Evolutionary conservation across 2,113 vertebrate genomes (phyloP).

Genomic region (Capreolus pygargus): DNA sequence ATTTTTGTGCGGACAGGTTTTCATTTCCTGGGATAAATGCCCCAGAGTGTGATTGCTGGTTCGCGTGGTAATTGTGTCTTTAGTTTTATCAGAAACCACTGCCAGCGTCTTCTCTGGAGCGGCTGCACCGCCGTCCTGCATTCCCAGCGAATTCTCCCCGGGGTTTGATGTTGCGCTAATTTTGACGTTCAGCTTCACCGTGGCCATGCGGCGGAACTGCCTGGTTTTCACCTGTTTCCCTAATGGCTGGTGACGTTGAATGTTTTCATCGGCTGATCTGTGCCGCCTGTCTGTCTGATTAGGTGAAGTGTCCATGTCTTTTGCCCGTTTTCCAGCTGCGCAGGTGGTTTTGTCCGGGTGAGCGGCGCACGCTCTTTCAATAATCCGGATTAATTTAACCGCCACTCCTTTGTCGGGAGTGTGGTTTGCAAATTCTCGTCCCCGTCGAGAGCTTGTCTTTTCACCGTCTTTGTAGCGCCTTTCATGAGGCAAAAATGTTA

Average conservation of each 20-base stretch:
- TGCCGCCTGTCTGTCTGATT: not conserved
- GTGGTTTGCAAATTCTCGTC: not conserved
- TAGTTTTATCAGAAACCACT: not conserved
- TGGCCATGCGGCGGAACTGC: fast-evolving
- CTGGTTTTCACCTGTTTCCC: fast-evolving
- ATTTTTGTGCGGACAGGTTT: not conserved
- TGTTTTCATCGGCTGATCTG: not conserved
- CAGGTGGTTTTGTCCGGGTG: not conserved
- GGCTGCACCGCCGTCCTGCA: fast-evolving
- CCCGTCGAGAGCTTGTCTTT: not conserved
- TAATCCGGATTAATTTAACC: not conserved
- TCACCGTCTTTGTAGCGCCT: not conserved
- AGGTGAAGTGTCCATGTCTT: not conserved
- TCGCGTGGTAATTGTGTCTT: fast-evolving
- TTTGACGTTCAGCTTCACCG: fast-evolving
- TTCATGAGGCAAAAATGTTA: not conserved
- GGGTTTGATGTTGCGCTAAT: fast-evolving
- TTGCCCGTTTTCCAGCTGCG: not conserved
- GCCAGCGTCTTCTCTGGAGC: not conserved
- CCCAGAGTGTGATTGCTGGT: not conserved
- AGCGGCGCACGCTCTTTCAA: not conserved
- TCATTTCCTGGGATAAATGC: not conserved
- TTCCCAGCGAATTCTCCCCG: not conserved
- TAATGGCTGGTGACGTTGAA: fast-evolving
- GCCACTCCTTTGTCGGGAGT: fast-evolving